These are phyloP conservation scores for Micrasema longulum DNA, from an alignment of 1,140 invertebrate species.

Conservation along the genomic window DNA sequence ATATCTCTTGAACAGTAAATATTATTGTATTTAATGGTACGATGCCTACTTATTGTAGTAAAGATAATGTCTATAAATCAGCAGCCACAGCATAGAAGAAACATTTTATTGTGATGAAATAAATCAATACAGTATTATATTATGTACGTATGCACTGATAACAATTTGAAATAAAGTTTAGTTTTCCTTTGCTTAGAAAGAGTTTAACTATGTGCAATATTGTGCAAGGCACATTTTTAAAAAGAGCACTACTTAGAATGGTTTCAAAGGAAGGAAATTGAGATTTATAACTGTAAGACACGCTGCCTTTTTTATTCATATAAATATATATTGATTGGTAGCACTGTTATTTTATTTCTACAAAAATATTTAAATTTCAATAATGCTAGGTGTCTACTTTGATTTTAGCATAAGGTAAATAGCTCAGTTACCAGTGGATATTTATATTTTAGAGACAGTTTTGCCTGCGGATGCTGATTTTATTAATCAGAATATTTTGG, in stretches of 20 bases:
- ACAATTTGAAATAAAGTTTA: too few species aligned
- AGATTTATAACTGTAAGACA: neutral
- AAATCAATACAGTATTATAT: too few species aligned
- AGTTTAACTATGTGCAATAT: too few species aligned
- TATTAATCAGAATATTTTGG: slow-evolving; percentile 10
- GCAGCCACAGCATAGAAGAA: slow-evolving; percentile 3
- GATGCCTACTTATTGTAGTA: too few species aligned
- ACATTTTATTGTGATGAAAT: too few species aligned
- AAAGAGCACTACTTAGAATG: slow-evolving; percentile 19
- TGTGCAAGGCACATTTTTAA: slow-evolving; percentile 21
- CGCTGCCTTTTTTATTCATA: slow-evolving; percentile 4
- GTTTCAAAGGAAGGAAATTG: neutral
- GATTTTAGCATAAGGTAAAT: slow-evolving; percentile 12
- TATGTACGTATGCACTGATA: too few species aligned
- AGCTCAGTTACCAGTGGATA: too few species aligned
- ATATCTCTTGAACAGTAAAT: too few species aligned
- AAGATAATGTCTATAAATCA: neutral
- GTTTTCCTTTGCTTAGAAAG: too few species aligned
- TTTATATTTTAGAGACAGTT: neutral
- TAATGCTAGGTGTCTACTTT: slow-evolving; percentile 13
- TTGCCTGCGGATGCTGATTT: slow-evolving; percentile 54
- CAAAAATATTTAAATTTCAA: slow-evolving; percentile 22
- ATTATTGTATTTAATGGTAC: too few species aligned
- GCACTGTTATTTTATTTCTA: slow-evolving; percentile 9
- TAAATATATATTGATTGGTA: slow-evolving; percentile 1